Evolutionary conservation across 1,140 invertebrate species (phyloP), one percentile per base, ranked within the genome.

Genomic region (Heterodera schachtii): DNA sequence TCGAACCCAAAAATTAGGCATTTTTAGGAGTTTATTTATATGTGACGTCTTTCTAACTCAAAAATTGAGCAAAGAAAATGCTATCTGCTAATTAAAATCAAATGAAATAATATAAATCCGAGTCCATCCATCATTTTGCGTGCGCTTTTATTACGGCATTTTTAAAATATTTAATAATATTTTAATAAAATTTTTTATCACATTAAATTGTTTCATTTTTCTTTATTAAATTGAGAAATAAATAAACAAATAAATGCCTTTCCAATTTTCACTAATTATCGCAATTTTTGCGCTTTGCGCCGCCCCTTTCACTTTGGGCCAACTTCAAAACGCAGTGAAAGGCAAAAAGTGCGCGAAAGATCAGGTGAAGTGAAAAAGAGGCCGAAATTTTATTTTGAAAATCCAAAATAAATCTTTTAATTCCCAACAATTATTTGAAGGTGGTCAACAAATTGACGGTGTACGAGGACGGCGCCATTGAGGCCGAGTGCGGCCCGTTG

Each of bases 401-500:
- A 69, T 11, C 19, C 9, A 31, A 31, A 21, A 69, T 76, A 41
- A 9, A 76, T 31, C 1, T 66, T 66, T 76, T 60, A 7, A 57
- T 57, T 46, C 9, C 19, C 47, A 31, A 52, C 0, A 2, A 73
- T 57, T 9, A 60, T 13, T 84, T 82, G 70, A 78, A 88, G 88
- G 87, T 89, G 13, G 84, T 88, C 52, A 90, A 90, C 82, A 85
- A 89, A 74, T 52, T 89, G 47, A 89, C 89, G 6, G 87, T 89
- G 21, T 89, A 86, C 71, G 88, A 89, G 52, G 87, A 89, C 70
- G 88, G 88, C n/a, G 89, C 86, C 46, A 89, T 89, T 66, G 88
- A 89, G 77, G 88, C 89, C 3, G 88, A 89, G 77, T 89, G 88
- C 69, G 88, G 88, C 3, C 89, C 87, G n/a, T 84, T 90, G 74